Base-by-base conservation (phyloP, 2,113 vertebrate species). In the Tylochromis polylepis region DNA sequence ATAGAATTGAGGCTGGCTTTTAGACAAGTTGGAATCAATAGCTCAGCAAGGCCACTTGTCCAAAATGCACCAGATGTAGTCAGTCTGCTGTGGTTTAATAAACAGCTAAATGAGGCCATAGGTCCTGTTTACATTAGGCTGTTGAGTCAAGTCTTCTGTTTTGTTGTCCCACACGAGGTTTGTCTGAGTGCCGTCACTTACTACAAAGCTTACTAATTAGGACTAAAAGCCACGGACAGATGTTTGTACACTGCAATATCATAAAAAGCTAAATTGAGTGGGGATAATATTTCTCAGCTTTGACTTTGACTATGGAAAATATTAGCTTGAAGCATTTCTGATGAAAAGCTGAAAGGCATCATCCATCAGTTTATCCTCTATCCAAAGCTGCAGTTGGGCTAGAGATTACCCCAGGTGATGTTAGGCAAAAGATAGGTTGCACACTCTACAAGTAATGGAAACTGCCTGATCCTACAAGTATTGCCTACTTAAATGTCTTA, bases 241-340 rank as follows among this genome's bases (percentile, higher is more conserved):
- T 83, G 58, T 58, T 53, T 49, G 20, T 65, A 83, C 14, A 38
- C 16, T 24, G 84, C 85, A 84, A 56, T 80, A 78, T 83, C 67
- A 79, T 88, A 62, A 89, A 90, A 91, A 87, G 86, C 51, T 9
- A 8, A 83, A 55, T 43, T 38, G 31, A 57, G 82, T 65, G 41
- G 16, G 11, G 65, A 46, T 79, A 55, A 29, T 12, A 4, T 18
- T 31, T 82, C 31, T 36, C 20, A 70, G 78, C 31, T 53, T 59
- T 43, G 43, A 91, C 51, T 29, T 51, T n/a, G n/a, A n/a, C n/a
- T 24, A n/a, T 24, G 5, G 41, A 49, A 75, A 75, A 75, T 75
- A 51, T 49, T 49, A 29, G 24, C 43, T 43, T 29, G 24, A 75
- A 75, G 43, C 15, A 75, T 75, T 49, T 75, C 2, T 51, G 10